Conservation (phyloP, 1,140 invertebrate genomes). For the Chironomus tepperi region DNA sequence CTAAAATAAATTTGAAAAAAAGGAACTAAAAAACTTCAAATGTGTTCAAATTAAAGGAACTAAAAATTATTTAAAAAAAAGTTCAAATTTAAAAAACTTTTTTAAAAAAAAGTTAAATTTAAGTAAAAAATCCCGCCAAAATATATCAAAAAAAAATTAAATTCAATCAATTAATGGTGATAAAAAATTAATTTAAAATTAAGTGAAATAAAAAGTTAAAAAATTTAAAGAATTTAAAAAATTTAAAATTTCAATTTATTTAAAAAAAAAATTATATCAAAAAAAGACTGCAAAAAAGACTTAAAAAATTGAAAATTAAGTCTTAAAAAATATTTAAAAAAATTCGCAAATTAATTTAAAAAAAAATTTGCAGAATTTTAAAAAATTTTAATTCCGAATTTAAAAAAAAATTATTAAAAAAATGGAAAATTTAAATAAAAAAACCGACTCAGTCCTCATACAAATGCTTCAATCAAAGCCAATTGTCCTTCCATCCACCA, state of each 20-base stretch:
- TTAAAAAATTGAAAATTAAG: slow-evolving; percentile 15
- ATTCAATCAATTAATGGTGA: not conserved
- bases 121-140: no score
- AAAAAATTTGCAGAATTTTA: not conserved
- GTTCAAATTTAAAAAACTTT: not conserved
- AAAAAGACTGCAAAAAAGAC: slow-evolving; percentile 1
- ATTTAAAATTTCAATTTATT: not conserved
- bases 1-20: no score
- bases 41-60: not conserved
- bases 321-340: not conserved
- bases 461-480: slow-evolving; percentile 19
- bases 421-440: slow-evolving; percentile 15
- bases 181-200: not conserved
- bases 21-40: not conserved
- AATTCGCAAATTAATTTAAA: not conserved
- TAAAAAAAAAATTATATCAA: slow-evolving; percentile 1
- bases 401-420: not conserved
- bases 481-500: not conserved
- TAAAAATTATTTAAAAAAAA: not conserved
- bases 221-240: slow-evolving; percentile 11
- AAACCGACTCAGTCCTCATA: slow-evolving; percentile 5
- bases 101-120: not conserved
- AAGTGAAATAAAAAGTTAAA: not conserved
- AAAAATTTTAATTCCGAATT: not conserved
- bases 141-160: no score